These are phyloP conservation scores for Talpa occidentalis DNA, from an alignment of 2,113 vertebrate genomes.

Conservation along the genomic window DNA sequence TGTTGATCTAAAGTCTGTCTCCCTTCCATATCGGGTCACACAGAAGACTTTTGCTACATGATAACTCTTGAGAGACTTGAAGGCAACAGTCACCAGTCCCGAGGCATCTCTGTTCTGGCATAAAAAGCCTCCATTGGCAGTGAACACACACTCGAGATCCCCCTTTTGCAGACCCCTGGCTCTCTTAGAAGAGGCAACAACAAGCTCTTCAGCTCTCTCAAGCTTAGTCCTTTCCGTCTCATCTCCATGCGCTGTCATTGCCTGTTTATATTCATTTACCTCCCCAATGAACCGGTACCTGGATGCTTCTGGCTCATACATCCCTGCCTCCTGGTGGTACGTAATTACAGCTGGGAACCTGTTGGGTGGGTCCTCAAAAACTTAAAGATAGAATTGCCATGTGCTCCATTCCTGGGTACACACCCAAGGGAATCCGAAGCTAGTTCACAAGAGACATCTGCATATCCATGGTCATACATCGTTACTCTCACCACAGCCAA, in stretches of 20 bases:
- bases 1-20: conserved; percentile 60
- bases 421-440: background rate
- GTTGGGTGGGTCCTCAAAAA: background rate
- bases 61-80: conserved; percentile 55
- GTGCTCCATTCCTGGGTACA: background rate
- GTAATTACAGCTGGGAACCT: background rate
- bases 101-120: background rate
- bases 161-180: background rate
- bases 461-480: background rate
- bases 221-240: background rate
- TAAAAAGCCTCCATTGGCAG: conserved; percentile 28
- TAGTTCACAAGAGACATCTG: background rate
- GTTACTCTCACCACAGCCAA: background rate
- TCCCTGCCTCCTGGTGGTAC: background rate
- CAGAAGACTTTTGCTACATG: conserved; percentile 1
- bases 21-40: background rate
- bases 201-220: background rate
- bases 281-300: background rate
- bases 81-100: background rate
- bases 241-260: background rate
- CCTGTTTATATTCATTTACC: background rate
- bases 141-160: background rate
- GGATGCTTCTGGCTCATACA: background rate
- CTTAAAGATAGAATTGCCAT: background rate
- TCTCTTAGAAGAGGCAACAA: background rate